A percentile compares a stretch with the other conserved stretches of the same genome.
These are phyloP conservation scores for Eufriesea mexicana DNA, from an alignment of 1,140 invertebrate genomes.

Conservation along the genomic window DNA sequence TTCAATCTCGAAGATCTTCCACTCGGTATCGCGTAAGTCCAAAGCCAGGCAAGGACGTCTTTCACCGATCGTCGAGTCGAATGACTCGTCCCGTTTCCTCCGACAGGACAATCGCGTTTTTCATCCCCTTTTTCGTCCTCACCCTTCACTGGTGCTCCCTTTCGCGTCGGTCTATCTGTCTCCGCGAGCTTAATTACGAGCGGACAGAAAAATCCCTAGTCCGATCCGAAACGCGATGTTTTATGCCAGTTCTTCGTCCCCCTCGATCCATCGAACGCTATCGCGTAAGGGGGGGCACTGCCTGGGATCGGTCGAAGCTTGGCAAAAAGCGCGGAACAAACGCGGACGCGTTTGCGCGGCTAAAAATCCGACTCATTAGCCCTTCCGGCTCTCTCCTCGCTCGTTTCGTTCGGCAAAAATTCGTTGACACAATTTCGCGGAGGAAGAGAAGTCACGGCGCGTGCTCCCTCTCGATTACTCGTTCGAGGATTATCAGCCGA, in stretches of 20 bases:
- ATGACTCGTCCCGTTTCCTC: background rate
- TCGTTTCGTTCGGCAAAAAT: background rate
- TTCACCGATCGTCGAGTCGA: background rate
- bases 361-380: background rate
- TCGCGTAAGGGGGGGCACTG: background rate
- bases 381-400: background rate
- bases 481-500: background rate
- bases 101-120: slow-evolving; percentile 6
- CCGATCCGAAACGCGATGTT: background rate
- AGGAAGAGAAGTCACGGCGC: background rate
- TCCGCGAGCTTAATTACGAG: slow-evolving; percentile 8
- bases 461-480: background rate
- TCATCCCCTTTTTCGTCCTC: background rate
- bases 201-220: slow-evolving; percentile 8
- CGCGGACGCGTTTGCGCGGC: background rate
- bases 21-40: no score
- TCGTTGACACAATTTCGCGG: slow-evolving; percentile 1
- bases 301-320: background rate
- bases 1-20: background rate
- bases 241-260: background rate
- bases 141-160: no score
- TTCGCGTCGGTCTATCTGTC: background rate
- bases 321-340: background rate
- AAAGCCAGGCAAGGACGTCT: background rate
- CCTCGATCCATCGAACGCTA: background rate